Percentiles rank a stretch among this genome's conserved stretches.
These are phyloP conservation scores for Cottoperca gobio DNA, from an alignment of 2,797 vertebrate genomes.

Conservation along the genomic window DNA sequence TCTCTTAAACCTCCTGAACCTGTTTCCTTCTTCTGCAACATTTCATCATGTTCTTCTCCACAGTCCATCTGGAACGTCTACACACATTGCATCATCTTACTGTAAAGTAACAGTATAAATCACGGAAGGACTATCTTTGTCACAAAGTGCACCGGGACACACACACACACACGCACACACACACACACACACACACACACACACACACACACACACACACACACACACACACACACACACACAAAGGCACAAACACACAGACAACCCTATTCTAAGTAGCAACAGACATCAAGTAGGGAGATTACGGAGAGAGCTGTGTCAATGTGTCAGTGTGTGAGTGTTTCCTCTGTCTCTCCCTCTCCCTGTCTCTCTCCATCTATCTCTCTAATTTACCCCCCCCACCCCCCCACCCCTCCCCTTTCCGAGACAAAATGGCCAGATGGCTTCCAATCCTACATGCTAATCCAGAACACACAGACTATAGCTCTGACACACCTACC, in stretches of 20 bases:
- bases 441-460: conserved; percentile 85
- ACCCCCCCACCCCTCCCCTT: conserved; percentile 76
- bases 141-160: conserved; percentile 18
- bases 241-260: conserved; percentile 22
- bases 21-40: conserved; percentile 46
- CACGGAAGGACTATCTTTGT: conserved; percentile 11
- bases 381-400: conserved; percentile 72
- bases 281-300: conserved; percentile 78
- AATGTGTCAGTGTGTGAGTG: conserved; percentile 83
- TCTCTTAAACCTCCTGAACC: conserved; percentile 58
- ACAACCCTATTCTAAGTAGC: conserved; percentile 64
- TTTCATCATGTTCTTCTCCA: conserved; percentile 50
- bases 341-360: conserved; percentile 54
- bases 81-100: conserved; percentile 29
- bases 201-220: conserved; percentile 31
- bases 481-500: conserved; percentile 78
- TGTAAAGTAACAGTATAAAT: conserved; percentile 11
- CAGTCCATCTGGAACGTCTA: conserved; percentile 42
- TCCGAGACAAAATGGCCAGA: conserved; percentile 83
- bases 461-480: conserved; percentile 84
- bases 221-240: conserved; percentile 4
- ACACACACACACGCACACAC: conserved; percentile 24
- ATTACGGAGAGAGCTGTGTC: conserved; percentile 79
- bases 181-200: conserved; percentile 8
- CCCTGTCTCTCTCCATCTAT: conserved; percentile 66